Evolutionary conservation across 1,140 invertebrate species (phyloP).

Genomic region (Zophobas morio): DNA sequence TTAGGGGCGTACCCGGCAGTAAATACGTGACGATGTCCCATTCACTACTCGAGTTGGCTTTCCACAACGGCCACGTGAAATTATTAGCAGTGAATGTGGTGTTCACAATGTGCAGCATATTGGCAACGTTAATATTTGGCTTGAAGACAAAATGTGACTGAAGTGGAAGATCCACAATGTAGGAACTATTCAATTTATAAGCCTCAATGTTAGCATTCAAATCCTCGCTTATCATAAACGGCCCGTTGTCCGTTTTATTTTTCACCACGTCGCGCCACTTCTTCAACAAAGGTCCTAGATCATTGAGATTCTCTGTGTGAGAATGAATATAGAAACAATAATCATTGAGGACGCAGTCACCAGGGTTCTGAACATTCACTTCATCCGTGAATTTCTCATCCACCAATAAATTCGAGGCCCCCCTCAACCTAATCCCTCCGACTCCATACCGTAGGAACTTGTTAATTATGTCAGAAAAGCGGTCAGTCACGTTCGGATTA

Average conservation of each 20-base stretch:
- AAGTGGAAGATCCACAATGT: slow-evolving; percentile 66
- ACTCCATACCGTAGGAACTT: slow-evolving; percentile 81
- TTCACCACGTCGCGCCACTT: slow-evolving; percentile 73
- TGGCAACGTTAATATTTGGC: slow-evolving; percentile 52
- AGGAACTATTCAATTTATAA: slow-evolving; percentile 62
- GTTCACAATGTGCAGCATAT: slow-evolving; percentile 55
- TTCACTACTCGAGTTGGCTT: slow-evolving; percentile 67
- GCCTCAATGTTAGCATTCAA: slow-evolving; percentile 60
- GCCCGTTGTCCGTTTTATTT: slow-evolving; percentile 69
- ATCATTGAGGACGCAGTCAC: slow-evolving; percentile 64
- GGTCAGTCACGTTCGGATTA: slow-evolving; percentile 71
- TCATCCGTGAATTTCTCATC: slow-evolving; percentile 72
- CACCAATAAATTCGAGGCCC: slow-evolving; percentile 76
- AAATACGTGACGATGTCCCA: slow-evolving; percentile 79
- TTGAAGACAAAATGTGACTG: slow-evolving; percentile 61
- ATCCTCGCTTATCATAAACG: slow-evolving; percentile 66
- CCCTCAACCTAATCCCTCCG: slow-evolving; percentile 81
- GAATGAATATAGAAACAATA: slow-evolving; percentile 75
- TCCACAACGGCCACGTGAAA: slow-evolving; percentile 69
- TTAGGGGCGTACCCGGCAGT: slow-evolving; percentile 81
- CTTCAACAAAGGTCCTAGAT: slow-evolving; percentile 72
- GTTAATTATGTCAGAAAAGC: slow-evolving; percentile 77
- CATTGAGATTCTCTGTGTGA: slow-evolving; percentile 73
- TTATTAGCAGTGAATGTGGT: slow-evolving; percentile 60
- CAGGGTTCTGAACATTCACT: slow-evolving; percentile 49